Conservation (phyloP, 2,888 invertebrate genomes). For the Helobdella robusta region DNA sequence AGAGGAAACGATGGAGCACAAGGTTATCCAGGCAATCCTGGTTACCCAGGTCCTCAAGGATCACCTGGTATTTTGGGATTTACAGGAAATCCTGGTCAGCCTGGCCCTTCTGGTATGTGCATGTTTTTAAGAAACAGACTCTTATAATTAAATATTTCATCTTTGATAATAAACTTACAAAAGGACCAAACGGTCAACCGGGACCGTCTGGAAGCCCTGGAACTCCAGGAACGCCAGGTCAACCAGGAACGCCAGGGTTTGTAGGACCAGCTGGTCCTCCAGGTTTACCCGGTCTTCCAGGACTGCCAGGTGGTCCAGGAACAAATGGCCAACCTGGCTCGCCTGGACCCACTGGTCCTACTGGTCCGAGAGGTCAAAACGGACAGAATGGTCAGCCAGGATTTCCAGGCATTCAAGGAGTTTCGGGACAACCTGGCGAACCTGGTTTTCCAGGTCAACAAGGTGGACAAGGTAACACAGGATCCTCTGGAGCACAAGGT, state of each 20-base stretch:
- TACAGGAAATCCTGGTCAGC: conserved; percentile 52
- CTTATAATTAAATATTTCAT: too few species aligned
- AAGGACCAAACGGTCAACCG: conserved; percentile 51
- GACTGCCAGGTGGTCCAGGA: conserved; percentile 14
- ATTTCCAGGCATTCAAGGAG: conserved; percentile 22
- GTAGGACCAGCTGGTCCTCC: conserved; percentile 21
- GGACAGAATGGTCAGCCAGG: conserved; percentile 30
- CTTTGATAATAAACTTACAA: too few species aligned
- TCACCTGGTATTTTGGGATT: conserved; percentile 27
- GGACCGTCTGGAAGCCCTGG: conserved; percentile 33
- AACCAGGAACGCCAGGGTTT: conserved; percentile 13
- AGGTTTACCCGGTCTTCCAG: conserved; percentile 22
- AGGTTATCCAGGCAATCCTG: conserved; percentile 30
- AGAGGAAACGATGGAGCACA: conserved; percentile 29
- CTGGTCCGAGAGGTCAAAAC: conserved; percentile 26
- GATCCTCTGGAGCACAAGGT: conserved; percentile 19
- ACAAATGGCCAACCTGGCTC: conserved; percentile 18
- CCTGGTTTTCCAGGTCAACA: conserved; percentile 28
- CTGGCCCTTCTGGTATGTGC: conserved; percentile 32
- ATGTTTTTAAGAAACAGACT: too few species aligned
- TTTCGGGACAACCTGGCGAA: conserved; percentile 24
- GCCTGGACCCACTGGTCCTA: conserved; percentile 28
- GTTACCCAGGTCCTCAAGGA: conserved; percentile 22
- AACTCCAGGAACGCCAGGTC: conserved; percentile 1
- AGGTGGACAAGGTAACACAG: conserved; percentile 28